phyloP scores from a whole-genome alignment of 1,140 invertebrate genomes.

The Papilio polyxenes region DNA sequence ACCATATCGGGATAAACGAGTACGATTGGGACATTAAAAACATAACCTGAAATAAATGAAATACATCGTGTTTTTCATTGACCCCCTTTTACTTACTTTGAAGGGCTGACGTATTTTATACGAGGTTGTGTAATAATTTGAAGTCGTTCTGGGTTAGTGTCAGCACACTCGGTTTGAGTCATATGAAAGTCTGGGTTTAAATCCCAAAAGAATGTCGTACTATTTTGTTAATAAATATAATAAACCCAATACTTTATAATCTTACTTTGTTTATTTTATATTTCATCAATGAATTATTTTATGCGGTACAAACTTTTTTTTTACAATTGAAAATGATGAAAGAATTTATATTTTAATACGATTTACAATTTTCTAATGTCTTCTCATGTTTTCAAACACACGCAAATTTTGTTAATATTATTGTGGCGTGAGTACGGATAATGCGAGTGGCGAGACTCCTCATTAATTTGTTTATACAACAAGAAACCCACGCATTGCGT shows the following conservation, averaged over 20 bases:
- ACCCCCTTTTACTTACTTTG: slow-evolving; percentile 18
- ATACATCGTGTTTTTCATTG: slow-evolving; percentile 27
- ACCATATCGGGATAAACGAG: neutral
- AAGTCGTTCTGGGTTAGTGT: neutral
- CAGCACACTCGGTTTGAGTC: neutral
- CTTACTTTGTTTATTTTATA: no score
- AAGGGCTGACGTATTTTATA: slow-evolving; percentile 20
- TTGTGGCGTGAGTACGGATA: neutral
- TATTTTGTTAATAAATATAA: neutral
- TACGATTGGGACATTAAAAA: neutral
- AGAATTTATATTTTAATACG: neutral
- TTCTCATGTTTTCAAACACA: neutral
- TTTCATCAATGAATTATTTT: no score
- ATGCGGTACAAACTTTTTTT: no score
- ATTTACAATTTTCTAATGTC: no score
- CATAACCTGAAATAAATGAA: slow-evolving; percentile 22
- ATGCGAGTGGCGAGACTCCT: slow-evolving; percentile 2
- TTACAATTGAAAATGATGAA: neutral
- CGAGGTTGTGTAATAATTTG: slow-evolving; percentile 6
- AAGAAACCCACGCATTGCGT: slow-evolving; percentile 17
- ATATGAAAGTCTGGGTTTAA: neutral
- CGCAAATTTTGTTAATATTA: neutral
- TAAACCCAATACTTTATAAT: neutral
- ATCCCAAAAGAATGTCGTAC: neutral
- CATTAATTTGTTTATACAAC: slow-evolving; percentile 25